These are phyloP conservation scores for Pocillopora meandrina DNA, from an alignment of 92 coral and sea anemone genomes.

Conservation along the genomic window DNA sequence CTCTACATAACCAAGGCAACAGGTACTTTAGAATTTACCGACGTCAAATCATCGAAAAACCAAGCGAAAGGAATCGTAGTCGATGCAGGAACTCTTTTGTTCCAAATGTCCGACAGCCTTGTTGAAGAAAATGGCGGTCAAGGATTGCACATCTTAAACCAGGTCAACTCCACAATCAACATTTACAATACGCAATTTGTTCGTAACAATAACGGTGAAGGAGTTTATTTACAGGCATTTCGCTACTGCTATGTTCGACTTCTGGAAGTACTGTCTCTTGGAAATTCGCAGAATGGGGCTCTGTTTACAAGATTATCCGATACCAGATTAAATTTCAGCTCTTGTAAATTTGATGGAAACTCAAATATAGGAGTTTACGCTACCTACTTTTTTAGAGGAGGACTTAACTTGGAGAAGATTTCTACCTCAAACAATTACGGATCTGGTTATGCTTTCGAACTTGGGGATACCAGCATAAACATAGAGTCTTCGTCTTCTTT, in stretches of 20 bases:
- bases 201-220: not conserved
- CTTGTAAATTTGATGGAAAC: slow-evolving; percentile 24
- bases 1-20: not conserved
- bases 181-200: not conserved
- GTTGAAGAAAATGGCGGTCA: not conserved
- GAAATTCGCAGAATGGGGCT: slow-evolving; percentile 12
- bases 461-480: not conserved
- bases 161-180: slow-evolving; percentile 2
- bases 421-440: slow-evolving; percentile 10
- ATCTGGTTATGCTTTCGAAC: not conserved
- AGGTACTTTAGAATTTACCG: not conserved
- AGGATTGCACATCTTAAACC: slow-evolving; percentile 22
- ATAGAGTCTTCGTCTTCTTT: slow-evolving; percentile 13
- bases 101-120: not conserved
- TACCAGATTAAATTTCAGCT: not conserved
- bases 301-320: not conserved
- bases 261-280: not conserved
- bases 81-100: not conserved
- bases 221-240: slow-evolving; percentile 8
- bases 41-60: slow-evolving; percentile 17
- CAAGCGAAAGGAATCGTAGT: slow-evolving; percentile 15
- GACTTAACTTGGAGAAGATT: not conserved
- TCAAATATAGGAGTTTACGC: not conserved
- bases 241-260: not conserved
- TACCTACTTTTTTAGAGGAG: not conserved